phyloP scores from a whole-genome alignment of 2,888 invertebrate genomes.

The Drosophila fulvimacula region DNA sequence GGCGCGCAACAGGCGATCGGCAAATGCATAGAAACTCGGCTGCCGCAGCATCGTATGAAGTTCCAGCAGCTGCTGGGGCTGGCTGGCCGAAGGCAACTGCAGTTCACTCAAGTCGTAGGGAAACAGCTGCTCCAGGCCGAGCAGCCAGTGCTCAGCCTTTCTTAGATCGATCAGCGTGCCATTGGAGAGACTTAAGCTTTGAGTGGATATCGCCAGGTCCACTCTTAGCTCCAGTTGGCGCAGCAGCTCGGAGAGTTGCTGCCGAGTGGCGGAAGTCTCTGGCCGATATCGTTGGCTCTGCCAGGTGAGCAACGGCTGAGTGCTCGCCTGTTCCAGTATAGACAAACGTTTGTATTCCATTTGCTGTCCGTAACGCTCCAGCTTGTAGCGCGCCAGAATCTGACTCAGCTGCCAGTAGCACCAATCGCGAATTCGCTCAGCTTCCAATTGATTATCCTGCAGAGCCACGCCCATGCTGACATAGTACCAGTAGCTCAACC shows the following conservation, averaged over 20 bases:
- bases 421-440: constrained; percentile 87
- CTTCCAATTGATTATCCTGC: constrained; percentile 24
- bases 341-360: constrained; percentile 17
- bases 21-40: constrained; percentile 89
- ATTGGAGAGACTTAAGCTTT: constrained; percentile 26
- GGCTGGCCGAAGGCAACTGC: not conserved
- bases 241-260: constrained; percentile 11
- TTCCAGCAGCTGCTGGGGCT: constrained; percentile 85
- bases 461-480: constrained; percentile 83
- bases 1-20: constrained; percentile 87
- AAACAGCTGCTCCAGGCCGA: constrained; percentile 44
- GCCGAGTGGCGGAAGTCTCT: not conserved
- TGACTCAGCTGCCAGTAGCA: constrained; percentile 88
- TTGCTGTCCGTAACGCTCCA: constrained; percentile 88
- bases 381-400: constrained; percentile 89
- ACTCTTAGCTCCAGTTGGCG: constrained; percentile 22
- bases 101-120: constrained; percentile 46
- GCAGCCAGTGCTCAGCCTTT: constrained; percentile 35
- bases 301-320: constrained; percentile 45
- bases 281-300: constrained; percentile 85
- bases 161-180: constrained; percentile 42
- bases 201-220: not conserved
- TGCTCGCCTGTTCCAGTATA: too few species aligned
- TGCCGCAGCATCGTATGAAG: constrained; percentile 88
- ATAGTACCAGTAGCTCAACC: constrained; percentile 86